phyloP scores from a whole-genome alignment of 2,888 invertebrate species.

The Ophonus ardosiacus region DNA sequence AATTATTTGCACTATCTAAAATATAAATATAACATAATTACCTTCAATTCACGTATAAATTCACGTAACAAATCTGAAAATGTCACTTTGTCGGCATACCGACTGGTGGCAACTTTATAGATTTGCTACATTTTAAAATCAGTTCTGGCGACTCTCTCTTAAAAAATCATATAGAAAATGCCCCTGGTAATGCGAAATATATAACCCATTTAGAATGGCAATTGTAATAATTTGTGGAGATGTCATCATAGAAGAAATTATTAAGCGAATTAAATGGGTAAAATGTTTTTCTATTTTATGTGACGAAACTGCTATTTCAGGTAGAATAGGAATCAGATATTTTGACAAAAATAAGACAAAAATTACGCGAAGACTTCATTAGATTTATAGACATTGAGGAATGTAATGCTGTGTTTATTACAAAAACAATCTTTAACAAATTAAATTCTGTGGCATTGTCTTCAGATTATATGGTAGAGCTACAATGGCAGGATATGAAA shows the following conservation, averaged over 20 bases:
- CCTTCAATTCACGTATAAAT: too few species aligned
- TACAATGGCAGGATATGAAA: conserved; percentile 24
- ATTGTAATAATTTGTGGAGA: conserved; percentile 9
- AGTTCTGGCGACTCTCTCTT: too few species aligned
- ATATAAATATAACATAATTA: too few species aligned
- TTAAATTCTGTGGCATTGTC: conserved; percentile 1
- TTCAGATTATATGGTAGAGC: neutral
- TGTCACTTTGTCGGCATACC: too few species aligned
- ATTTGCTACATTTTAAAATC: too few species aligned
- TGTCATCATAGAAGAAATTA: neutral
- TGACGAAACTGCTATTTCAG: neutral
- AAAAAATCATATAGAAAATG: too few species aligned
- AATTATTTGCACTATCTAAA: too few species aligned
- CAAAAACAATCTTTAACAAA: too few species aligned
- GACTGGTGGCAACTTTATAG: neutral
- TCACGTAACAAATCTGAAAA: too few species aligned
- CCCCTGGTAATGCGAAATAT: neutral
- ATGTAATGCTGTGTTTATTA: neutral
- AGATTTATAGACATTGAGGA: conserved; percentile 18
- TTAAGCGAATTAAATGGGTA: neutral
- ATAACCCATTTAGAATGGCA: neutral
- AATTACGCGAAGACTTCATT: conserved; percentile 24
- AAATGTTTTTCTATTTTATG: conserved; percentile 29
- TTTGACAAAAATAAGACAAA: neutral
- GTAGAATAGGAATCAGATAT: conserved; percentile 11